Base-by-base conservation (phyloP, 2,113 vertebrate genomes). In the Cephalopterus ornatus region DNA sequence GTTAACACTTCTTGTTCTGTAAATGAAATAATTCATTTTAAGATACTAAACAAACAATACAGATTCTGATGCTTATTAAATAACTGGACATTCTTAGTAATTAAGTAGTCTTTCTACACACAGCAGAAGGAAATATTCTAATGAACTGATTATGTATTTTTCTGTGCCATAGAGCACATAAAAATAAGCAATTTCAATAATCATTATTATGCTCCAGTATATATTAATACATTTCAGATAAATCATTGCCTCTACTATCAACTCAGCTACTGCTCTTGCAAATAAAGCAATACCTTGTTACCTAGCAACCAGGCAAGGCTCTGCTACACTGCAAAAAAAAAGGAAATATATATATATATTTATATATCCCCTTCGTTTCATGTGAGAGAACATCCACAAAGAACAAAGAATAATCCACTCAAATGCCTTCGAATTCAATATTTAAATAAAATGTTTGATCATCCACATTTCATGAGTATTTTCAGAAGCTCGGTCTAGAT, bases 261-360 rank as follows among this genome's bases (percentile, higher is more conserved):
- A 97, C 93, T 96, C 96, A 97, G 97, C 83, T 94, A 95, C 92
- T 97, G 92, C 70, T 91, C 93, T 87, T 89, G 97, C 95, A 97
- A 97, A 97, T 98, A 98, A 98, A 97, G 97, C 97, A 97, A 97
- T 95, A 98, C 98, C 97, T 97, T 95, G 98, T 99, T 99, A 98
- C 98, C 97, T 98, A 98, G 99, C 98, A 99, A 99, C 99, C 85
- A 88, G 77, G 87, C 96, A 98, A 97, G 97, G 97, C 98, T 94
- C 97, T 97, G 97, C 94, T 97, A 98, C 84, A 86, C 78, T 93
- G 95, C 49, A 78, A 96, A 92, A 89, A 93, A 23, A 7, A 26
- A 39, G 91, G 62, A 35, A 3, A 85, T 13, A 49, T n/a, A 91
- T 59, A 89, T 52, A 95, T 90, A 56, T 92, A 79, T 93, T 91